These are phyloP conservation scores for Pagetopsis macropterus DNA, from an alignment of 2,797 vertebrate species.

Conservation along the genomic window DNA sequence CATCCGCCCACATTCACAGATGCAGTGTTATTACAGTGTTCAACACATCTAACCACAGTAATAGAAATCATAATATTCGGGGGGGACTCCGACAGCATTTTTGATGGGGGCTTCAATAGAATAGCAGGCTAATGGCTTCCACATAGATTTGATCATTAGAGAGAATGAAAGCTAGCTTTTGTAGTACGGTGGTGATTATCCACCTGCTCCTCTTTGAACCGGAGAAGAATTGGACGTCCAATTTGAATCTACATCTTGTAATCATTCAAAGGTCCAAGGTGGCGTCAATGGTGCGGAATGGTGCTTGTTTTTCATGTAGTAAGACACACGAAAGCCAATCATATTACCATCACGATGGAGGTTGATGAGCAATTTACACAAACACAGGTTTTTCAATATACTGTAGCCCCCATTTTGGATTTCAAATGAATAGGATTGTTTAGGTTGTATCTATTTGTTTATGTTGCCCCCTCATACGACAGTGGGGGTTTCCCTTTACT, in stretches of 20 bases:
- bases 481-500: too few relatives aligned
- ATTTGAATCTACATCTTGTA: conserved; percentile 50
- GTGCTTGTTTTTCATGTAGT: conserved; percentile 41
- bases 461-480: background rate
- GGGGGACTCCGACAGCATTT: conserved; percentile 44
- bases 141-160: conserved; percentile 68
- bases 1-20: conserved; percentile 23
- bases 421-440: conserved; percentile 1
- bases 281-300: conserved; percentile 53
- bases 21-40: conserved; percentile 46
- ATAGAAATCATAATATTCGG: conserved; percentile 65
- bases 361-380: conserved; percentile 48
- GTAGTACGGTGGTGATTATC: conserved; percentile 62
- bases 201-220: conserved; percentile 60
- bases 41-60: conserved; percentile 53
- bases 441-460: background rate
- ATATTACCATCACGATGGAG: conserved; percentile 32
- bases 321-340: conserved; percentile 52
- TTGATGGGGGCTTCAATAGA: conserved; percentile 61
- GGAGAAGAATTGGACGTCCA: conserved; percentile 48
- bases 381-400: conserved; percentile 33
- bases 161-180: conserved; percentile 63
- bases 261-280: conserved; percentile 45
- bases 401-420: background rate
- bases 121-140: conserved; percentile 63